Evolutionary conservation across 30 jellyfish, hydroid and myxozoan species (phyloP).

Genomic region (Rhopilema esculentum): DNA sequence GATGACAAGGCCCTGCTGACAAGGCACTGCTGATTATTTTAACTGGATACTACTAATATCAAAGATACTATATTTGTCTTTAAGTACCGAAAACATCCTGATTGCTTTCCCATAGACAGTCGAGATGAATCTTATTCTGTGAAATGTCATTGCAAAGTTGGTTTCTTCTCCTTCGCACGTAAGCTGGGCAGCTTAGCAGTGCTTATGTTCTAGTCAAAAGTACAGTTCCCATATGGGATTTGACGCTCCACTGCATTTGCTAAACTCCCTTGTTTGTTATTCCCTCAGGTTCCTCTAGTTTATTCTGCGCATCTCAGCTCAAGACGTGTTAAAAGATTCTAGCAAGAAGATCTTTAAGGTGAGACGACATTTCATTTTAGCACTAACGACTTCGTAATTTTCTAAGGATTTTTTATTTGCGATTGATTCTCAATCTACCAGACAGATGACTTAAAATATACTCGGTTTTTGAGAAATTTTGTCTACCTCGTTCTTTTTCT

Average conservation of each 20-base stretch:
- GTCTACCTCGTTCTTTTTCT: too few species aligned
- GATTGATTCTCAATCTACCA: too few species aligned
- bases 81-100: constrained; percentile 24
- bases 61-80: neutral
- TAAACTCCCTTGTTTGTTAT: constrained; percentile 11
- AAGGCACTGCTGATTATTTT: neutral
- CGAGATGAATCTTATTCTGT: constrained; percentile 29
- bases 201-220: constrained; percentile 24
- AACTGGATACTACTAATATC: neutral
- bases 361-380: neutral
- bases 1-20: neutral
- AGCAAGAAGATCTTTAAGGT: neutral
- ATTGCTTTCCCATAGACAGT: constrained; percentile 44
- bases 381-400: too few species aligned
- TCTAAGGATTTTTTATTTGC: too few species aligned
- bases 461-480: too few species aligned
- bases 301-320: neutral
- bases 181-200: constrained; percentile 48
- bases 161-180: constrained; percentile 27
- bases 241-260: constrained; percentile 15
- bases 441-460: too few species aligned
- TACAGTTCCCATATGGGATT: constrained; percentile 10
- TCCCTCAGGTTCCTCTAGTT: neutral
- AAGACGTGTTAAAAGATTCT: neutral
- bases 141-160: constrained; percentile 23